Evolutionary conservation across 2,888 invertebrate genomes (phyloP).

Genomic region (Lagria hirta): DNA sequence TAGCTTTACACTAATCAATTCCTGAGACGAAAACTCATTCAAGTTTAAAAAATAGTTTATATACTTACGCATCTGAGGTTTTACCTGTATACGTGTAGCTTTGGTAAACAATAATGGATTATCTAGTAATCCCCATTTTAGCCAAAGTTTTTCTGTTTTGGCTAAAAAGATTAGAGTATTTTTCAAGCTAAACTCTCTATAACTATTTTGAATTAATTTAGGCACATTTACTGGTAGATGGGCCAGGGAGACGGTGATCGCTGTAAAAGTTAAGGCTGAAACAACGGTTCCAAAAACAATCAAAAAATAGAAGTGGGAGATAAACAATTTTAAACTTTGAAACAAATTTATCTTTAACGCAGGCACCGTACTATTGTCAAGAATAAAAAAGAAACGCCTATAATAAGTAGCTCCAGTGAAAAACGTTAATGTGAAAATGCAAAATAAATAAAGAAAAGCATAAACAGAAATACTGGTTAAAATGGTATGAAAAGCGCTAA

Average conservation of each 20-base stretch:
- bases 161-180: slow-evolving; percentile 12
- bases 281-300: too few species aligned
- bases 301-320: neutral
- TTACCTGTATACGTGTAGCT: too few species aligned
- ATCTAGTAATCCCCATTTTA: neutral
- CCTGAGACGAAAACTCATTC: slow-evolving; percentile 9
- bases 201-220: slow-evolving; percentile 5
- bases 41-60: slow-evolving; percentile 14
- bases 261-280: too few species aligned
- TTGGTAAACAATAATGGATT: slow-evolving; percentile 14
- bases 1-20: slow-evolving; percentile 1
- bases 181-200: slow-evolving; percentile 1
- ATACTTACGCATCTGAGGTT: too few species aligned
- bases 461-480: slow-evolving; percentile 2
- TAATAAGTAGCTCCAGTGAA: slow-evolving; percentile 5
- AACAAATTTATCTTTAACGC: too few species aligned
- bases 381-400: too few species aligned
- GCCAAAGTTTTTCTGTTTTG: slow-evolving; percentile 6
- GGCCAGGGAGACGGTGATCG: too few species aligned
- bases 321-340: neutral
- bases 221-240: slow-evolving; percentile 2
- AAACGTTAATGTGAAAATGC: slow-evolving; percentile 3
- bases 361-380: neutral
- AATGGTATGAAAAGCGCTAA: slow-evolving; percentile 10
- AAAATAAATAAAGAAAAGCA: slow-evolving; percentile 7